These are phyloP conservation scores for Temnothorax unifasciatus DNA, from an alignment of 2,888 invertebrate species.

Conservation along the genomic window DNA sequence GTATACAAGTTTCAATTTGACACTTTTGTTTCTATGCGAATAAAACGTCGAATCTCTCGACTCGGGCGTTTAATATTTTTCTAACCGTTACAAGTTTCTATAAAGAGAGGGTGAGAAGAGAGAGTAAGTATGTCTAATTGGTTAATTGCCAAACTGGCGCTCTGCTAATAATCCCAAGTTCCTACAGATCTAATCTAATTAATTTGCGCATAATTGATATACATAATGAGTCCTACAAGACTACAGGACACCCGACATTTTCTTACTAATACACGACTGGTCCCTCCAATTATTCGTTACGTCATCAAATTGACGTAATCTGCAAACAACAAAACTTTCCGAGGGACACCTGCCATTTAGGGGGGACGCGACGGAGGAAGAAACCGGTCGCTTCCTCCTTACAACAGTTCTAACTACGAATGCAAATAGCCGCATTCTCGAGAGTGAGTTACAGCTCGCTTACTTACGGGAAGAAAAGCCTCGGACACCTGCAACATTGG, in stretches of 20 bases:
- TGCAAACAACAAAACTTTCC: conserved; percentile 2
- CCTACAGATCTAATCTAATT: background rate
- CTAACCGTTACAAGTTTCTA: background rate
- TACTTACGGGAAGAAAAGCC: background rate
- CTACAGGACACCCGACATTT: background rate
- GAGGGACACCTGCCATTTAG: conserved; percentile 30
- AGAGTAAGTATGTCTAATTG: background rate
- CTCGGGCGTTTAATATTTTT: background rate
- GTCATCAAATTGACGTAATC: background rate
- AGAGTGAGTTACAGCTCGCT: background rate
- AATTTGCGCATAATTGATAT: background rate
- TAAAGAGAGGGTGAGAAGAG: background rate
- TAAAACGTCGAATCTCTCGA: background rate
- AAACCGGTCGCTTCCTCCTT: conserved; percentile 69
- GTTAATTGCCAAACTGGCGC: background rate
- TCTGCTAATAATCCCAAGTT: background rate
- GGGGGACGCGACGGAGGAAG: conserved; percentile 52
- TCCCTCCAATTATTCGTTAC: background rate
- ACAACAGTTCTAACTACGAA: conserved; percentile 61
- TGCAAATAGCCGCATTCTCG: conserved; percentile 55
- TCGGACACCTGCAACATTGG: conserved; percentile 9
- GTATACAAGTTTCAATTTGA: too few species aligned
- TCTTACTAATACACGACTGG: background rate
- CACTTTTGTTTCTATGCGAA: too few species aligned
- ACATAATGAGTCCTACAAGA: background rate